Conservation (phyloP, 1,140 invertebrate species). For the Cepaea nemoralis region DNA sequence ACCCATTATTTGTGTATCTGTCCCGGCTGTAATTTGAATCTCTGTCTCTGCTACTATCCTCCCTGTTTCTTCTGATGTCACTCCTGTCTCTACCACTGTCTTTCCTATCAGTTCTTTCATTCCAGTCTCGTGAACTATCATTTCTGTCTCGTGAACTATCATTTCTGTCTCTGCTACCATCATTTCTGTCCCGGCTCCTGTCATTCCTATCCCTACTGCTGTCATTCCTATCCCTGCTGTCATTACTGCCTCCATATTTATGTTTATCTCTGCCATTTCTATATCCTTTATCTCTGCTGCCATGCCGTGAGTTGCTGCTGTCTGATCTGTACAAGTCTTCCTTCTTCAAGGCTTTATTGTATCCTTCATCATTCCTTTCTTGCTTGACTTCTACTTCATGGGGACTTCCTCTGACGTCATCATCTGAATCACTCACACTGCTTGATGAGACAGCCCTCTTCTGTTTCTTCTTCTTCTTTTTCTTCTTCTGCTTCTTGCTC, state of each 20-base stretch:
- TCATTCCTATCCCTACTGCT: neutral
- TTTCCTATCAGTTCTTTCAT: conserved; percentile 49
- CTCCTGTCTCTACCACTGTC: conserved; percentile 26
- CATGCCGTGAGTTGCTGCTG: neutral
- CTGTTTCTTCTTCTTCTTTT: conserved; percentile 31
- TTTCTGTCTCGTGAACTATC: neutral
- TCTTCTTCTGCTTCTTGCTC: conserved; percentile 34
- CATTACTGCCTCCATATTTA: neutral
- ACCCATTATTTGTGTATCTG: neutral
- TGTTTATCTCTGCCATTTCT: conserved; percentile 9
- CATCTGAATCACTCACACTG: neutral
- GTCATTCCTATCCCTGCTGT: neutral
- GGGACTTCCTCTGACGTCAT: neutral
- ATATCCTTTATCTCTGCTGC: neutral
- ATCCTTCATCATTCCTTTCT: conserved; percentile 47
- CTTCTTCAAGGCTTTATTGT: conserved; percentile 40
- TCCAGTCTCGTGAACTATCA: conserved; percentile 42
- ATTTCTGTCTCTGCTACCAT: neutral
- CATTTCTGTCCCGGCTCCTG: neutral
- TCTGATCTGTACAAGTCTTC: neutral
- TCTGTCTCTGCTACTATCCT: too few relatives aligned
- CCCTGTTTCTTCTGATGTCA: conserved; percentile 7
- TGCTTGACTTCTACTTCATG: conserved; percentile 41
- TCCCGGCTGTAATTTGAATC: neutral
- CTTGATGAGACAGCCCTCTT: neutral